These are phyloP conservation scores for Ypsolopha sequella DNA, from an alignment of 2,888 invertebrate species.

Conservation along the genomic window DNA sequence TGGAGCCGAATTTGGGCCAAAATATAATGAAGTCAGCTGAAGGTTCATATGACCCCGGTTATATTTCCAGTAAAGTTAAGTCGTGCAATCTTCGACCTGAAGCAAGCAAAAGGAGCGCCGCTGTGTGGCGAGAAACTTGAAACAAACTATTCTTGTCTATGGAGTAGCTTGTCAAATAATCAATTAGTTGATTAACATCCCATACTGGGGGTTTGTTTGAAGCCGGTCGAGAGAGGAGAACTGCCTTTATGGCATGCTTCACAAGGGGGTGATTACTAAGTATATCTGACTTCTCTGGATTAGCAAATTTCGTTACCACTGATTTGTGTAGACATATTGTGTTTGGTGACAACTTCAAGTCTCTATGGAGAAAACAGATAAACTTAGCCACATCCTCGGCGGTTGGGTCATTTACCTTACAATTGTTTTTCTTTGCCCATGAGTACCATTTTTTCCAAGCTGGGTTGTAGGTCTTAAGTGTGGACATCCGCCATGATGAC, in stretches of 20 bases:
- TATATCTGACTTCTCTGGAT: conserved; percentile 5
- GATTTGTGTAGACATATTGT: conserved; percentile 16
- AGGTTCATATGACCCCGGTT: neutral
- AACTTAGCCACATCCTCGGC: conserved; percentile 7
- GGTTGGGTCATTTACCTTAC: neutral
- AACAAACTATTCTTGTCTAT: conserved; percentile 1
- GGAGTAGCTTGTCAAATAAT: conserved; percentile 3
- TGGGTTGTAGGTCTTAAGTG: conserved; percentile 12
- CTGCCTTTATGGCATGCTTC: conserved; percentile 10
- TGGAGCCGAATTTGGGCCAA: conserved; percentile 4
- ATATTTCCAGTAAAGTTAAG: neutral
- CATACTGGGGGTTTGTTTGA: conserved; percentile 1
- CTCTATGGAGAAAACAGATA: conserved; percentile 5
- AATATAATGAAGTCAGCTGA: neutral
- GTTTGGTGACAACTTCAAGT: conserved; percentile 10
- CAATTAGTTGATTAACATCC: neutral
- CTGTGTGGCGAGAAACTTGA: conserved; percentile 7
- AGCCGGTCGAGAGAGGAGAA: conserved; percentile 4
- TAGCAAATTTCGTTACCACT: conserved; percentile 11
- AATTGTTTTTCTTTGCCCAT: conserved; percentile 5
- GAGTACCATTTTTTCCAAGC: conserved; percentile 10
- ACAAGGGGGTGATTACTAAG: conserved; percentile 9
- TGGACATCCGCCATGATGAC: conserved; percentile 11
- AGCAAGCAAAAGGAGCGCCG: conserved; percentile 9
- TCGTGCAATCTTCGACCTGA: conserved; percentile 3